These are phyloP conservation scores for Oxystoma pomonae DNA, from an alignment of 2,888 invertebrate species.

Conservation along the genomic window DNA sequence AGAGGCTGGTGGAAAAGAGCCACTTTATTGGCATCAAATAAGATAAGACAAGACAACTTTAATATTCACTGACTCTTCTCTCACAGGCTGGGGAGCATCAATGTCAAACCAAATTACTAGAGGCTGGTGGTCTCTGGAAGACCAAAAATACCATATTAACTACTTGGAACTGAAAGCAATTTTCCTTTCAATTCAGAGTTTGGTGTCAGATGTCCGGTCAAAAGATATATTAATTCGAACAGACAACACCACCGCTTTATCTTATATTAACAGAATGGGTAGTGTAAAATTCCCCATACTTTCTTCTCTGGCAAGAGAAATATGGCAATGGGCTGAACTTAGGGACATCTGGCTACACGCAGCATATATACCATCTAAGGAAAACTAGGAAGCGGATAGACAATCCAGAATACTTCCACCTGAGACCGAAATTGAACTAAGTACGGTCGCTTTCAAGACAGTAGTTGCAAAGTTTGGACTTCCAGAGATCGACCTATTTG, in stretches of 20 bases:
- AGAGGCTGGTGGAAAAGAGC: no score
- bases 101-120: no score
- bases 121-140: not conserved
- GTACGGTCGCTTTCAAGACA: not conserved
- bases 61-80: no score
- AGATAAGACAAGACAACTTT: no score
- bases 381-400: not conserved
- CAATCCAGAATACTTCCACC: not conserved
- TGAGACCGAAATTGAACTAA: not conserved
- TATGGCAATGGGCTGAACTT: not conserved
- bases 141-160: not conserved
- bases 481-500: not conserved
- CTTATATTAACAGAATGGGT: slow-evolving; percentile 10
- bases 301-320: not conserved
- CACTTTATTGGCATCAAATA: no score
- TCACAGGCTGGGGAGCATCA: no score
- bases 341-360: not conserved
- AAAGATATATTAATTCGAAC: slow-evolving; percentile 9
- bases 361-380: not conserved
- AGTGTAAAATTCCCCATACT: slow-evolving; percentile 5
- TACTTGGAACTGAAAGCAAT: slow-evolving; percentile 8
- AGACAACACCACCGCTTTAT: not conserved
- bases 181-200: slow-evolving; percentile 7
- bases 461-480: not conserved
- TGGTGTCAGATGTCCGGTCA: not conserved